Evolutionary conservation across 2,888 invertebrate species (phyloP), one percentile per base, ranked within the genome.

Genomic region (Bembecia ichneumoniformis): DNA sequence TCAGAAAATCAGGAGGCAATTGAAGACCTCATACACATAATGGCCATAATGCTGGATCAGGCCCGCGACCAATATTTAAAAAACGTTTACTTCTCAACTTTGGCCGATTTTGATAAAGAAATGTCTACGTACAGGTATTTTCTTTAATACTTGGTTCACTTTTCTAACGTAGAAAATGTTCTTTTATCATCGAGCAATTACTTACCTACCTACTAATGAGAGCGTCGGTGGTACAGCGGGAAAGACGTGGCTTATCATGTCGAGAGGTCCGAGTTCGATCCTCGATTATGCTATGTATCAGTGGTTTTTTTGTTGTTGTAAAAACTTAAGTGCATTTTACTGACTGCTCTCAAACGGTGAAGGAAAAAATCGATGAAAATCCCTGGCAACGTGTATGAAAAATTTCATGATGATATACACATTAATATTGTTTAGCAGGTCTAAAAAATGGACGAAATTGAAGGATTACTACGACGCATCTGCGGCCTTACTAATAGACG

Each of bases 11-110:
- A 84, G 48, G 89, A 90, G 55, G 73, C 82, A 0, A 66, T 88
- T 0, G 92, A 92, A 62, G 90, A 91, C 52, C 72, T 92, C 49
- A 87, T 91, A 53, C 91, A 90, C 57, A 78, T 92, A 2, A 60
- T 92, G 52, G 89, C 90, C 10, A 86, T 91, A 48, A 87, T 91
- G 60, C 71, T 92, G 61, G 90, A 90, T 51, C 92, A 92, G 70
- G 92, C 92, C 0, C 74, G 90, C 34, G 91, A 91, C 50, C 74
- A 88, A 45, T 90, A 89, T 54, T 60, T 89, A 46, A 74, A 75
- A 55, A 69, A 68, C 53, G 64, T 77, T 43, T 74, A 76, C 7
- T 52, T 57, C 7, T 66, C 63, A 43, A 67, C 54, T 40, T 48
- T 55, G 1, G 64, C 63, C 1, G 79, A 79, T 52, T 71, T 81